Conservation (phyloP, 2,888 invertebrate species). For the Meloe dianella region DNA sequence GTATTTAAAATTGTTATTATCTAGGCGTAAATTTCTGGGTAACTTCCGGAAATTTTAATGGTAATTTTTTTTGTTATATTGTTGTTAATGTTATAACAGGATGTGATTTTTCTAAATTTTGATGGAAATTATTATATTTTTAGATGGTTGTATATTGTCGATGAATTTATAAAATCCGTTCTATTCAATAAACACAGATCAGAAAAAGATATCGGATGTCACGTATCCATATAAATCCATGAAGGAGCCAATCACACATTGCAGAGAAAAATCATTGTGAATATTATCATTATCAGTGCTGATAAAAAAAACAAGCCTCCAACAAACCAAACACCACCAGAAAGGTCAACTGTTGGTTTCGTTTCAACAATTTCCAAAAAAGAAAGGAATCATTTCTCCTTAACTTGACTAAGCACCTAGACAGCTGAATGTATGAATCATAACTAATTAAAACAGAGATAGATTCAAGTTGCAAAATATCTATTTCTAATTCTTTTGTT, state of each 20-base stretch:
- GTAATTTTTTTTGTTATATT: not conserved
- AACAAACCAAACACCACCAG: not conserved
- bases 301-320: not conserved
- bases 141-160: slow-evolving; percentile 42
- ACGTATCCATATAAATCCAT: slow-evolving; percentile 47
- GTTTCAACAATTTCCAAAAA: slow-evolving; percentile 8
- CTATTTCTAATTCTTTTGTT: not conserved
- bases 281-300: not conserved
- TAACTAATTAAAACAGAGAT: slow-evolving; percentile 22
- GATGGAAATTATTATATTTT: slow-evolving; percentile 42
- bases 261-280: slow-evolving; percentile 9
- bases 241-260: slow-evolving; percentile 23
- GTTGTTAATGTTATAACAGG: not conserved
- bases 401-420: slow-evolving; percentile 2
- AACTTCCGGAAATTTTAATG: not conserved
- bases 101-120: slow-evolving; percentile 41
- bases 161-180: not conserved
- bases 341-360: slow-evolving; percentile 17
- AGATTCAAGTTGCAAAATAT: not conserved
- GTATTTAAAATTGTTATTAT: slow-evolving; percentile 5
- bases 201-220: slow-evolving; percentile 45
- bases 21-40: not conserved
- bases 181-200: slow-evolving; percentile 14
- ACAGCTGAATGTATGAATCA: slow-evolving; percentile 35
- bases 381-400: slow-evolving; percentile 19